A percentile compares a stretch with the other conserved stretches of the same genome.
These are phyloP conservation scores for Schizotus pectinicornis DNA, from an alignment of 2,888 invertebrate species.

Conservation along the genomic window DNA sequence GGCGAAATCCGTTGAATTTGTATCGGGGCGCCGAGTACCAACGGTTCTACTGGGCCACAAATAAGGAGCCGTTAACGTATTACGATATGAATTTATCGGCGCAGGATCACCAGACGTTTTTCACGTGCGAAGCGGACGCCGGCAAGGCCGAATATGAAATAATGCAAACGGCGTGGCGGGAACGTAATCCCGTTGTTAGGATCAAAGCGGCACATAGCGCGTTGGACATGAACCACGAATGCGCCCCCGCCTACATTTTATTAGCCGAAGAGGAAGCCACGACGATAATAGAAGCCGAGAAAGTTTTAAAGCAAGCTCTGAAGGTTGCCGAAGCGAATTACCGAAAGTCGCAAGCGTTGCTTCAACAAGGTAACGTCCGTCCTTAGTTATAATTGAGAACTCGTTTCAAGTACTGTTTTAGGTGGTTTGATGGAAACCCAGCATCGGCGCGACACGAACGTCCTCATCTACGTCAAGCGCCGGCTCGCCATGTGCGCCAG, in stretches of 20 bases:
- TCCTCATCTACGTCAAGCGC: slow-evolving; percentile 91
- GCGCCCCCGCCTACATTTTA: slow-evolving; percentile 93
- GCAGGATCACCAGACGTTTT: slow-evolving; percentile 97
- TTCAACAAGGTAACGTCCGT: slow-evolving; percentile 74
- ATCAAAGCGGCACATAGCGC: slow-evolving; percentile 92
- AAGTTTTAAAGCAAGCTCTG: slow-evolving; percentile 80
- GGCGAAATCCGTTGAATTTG: slow-evolving; percentile 95
- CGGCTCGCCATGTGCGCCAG: slow-evolving; percentile 97
- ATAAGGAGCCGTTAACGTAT: slow-evolving; percentile 94
- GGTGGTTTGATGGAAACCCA: slow-evolving; percentile 70
- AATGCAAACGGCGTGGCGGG: slow-evolving; percentile 97
- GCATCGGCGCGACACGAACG: slow-evolving; percentile 89
- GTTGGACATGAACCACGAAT: slow-evolving; percentile 85
- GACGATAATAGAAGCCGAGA: slow-evolving; percentile 87
- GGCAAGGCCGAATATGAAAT: slow-evolving; percentile 90
- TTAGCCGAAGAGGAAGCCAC: slow-evolving; percentile 96
- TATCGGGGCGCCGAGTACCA: slow-evolving; percentile 97
- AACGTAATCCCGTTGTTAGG: slow-evolving; percentile 87
- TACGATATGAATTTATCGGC: slow-evolving; percentile 99
- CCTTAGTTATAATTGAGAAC: too few species aligned
- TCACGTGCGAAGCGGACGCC: slow-evolving; percentile 88
- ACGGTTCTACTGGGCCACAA: slow-evolving; percentile 89
- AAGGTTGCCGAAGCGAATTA: slow-evolving; percentile 81
- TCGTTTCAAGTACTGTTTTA: too few species aligned
- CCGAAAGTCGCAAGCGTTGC: slow-evolving; percentile 78